Percentiles rank a stretch among this genome's conserved stretches.
Evolutionary conservation across 1,140 invertebrate genomes (phyloP).

Genomic region (Drosophila leontia): DNA sequence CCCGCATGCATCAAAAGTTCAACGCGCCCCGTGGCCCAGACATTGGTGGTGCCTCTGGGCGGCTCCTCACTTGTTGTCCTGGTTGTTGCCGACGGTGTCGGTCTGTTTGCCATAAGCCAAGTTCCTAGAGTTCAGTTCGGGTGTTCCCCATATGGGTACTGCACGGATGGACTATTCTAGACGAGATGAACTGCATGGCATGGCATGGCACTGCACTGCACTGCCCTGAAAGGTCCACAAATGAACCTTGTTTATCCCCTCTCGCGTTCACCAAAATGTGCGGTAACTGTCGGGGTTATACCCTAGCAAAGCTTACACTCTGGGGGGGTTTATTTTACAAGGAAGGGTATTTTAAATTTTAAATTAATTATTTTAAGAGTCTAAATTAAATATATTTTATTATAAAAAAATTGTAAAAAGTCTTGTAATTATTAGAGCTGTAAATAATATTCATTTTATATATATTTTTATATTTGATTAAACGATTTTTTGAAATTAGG

Average conservation of each 20-base stretch:
- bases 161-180: constrained; percentile 2
- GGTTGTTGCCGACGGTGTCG: constrained; percentile 19
- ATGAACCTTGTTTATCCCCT: constrained; percentile 20
- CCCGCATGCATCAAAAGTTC: constrained; percentile 75
- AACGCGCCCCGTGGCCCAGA: constrained; percentile 63
- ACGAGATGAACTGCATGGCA: constrained; percentile 35
- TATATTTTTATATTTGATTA: too few species aligned
- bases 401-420: neutral
- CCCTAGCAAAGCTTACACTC: neutral
- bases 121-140: constrained; percentile 1
- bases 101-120: constrained; percentile 60
- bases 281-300: neutral
- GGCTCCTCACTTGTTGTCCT: constrained; percentile 7
- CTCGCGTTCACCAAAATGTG: neutral
- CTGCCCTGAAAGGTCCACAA: constrained; percentile 10
- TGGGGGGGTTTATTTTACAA: neutral
- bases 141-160: constrained; percentile 24
- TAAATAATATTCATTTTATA: too few species aligned
- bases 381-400: neutral
- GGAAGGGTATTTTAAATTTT: neutral
- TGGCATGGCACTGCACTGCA: neutral
- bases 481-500: too few species aligned
- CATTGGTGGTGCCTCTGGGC: constrained; percentile 49
- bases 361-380: neutral
- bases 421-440: neutral